A percentile compares a stretch with the other conserved stretches of the same genome.
phyloP scores from a whole-genome alignment of 2,797 vertebrate species.

The Pantherophis vulpinus region DNA sequence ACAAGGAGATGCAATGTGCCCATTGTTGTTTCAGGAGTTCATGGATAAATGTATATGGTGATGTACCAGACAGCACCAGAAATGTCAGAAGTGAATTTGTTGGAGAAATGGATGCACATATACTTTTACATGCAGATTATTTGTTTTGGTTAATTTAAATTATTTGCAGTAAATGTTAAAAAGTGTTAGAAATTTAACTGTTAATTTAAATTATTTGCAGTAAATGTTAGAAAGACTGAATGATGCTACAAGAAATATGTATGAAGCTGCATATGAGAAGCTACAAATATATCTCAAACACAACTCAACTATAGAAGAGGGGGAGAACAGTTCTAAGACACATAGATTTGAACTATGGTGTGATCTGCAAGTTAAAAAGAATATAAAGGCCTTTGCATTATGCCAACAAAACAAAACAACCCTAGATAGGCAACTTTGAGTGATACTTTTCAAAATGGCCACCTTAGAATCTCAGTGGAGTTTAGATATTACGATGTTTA shows the following conservation, averaged over 20 bases:
- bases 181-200: too few relatives aligned
- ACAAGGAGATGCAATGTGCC: background rate
- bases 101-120: background rate
- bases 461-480: background rate
- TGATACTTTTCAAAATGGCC: background rate
- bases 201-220: background rate
- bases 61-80: too few relatives aligned
- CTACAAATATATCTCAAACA: too few relatives aligned
- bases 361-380: too few relatives aligned
- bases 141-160: background rate
- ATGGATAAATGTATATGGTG: background rate
- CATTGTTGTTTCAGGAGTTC: background rate
- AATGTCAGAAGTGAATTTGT: background rate
- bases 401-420: too few relatives aligned
- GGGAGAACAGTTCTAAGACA: too few relatives aligned
- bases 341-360: too few relatives aligned
- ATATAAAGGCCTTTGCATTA: too few relatives aligned
- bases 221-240: background rate
- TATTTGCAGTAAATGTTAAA: too few relatives aligned
- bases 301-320: too few relatives aligned
- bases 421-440: too few relatives aligned
- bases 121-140: background rate
- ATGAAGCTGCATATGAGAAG: too few relatives aligned
- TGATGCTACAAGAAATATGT: background rate
- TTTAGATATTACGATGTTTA: background rate